Percentiles rank a stretch among this genome's conserved stretches.
Conservation (phyloP, 2,888 invertebrate genomes). For the Apodemia duryi region DNA sequence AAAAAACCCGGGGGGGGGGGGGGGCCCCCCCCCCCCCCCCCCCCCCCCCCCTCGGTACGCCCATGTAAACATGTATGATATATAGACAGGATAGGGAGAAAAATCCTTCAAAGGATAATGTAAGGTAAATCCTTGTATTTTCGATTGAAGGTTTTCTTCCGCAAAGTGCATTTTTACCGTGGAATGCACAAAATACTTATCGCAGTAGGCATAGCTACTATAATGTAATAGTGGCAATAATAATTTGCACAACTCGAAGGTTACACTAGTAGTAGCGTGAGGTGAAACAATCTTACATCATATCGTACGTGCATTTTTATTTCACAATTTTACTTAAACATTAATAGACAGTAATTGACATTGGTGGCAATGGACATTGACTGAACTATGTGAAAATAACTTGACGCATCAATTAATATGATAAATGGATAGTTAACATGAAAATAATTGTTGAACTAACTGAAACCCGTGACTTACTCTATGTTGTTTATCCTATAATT, state of each 20-base stretch:
- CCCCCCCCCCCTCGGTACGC: too few species aligned
- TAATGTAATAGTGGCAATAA: slow-evolving; percentile 3
- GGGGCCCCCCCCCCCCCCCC: too few species aligned
- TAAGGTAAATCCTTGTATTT: too few species aligned
- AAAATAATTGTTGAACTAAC: not conserved
- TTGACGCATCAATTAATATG: slow-evolving; percentile 3
- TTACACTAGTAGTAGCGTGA: slow-evolving; percentile 3
- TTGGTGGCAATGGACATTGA: slow-evolving; percentile 8
- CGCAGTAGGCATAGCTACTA: not conserved
- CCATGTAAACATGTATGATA: too few species aligned
- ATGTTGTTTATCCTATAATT: not conserved
- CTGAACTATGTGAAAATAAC: slow-evolving; percentile 1
- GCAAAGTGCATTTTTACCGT: too few species aligned
- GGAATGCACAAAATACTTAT: too few species aligned
- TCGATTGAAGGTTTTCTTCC: too few species aligned
- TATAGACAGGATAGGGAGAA: too few species aligned
- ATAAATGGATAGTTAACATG: not conserved
- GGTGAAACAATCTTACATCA: not conserved
- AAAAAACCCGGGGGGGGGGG: too few species aligned
- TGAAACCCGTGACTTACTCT: too few species aligned
- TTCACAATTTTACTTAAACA: not conserved
- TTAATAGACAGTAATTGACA: slow-evolving; percentile 8
- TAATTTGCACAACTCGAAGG: slow-evolving; percentile 5
- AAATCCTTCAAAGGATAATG: too few species aligned
- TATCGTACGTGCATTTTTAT: slow-evolving; percentile 1